Base-by-base conservation (phyloP, 1,140 invertebrate genomes). In the Zaprionus gabonicus region DNA sequence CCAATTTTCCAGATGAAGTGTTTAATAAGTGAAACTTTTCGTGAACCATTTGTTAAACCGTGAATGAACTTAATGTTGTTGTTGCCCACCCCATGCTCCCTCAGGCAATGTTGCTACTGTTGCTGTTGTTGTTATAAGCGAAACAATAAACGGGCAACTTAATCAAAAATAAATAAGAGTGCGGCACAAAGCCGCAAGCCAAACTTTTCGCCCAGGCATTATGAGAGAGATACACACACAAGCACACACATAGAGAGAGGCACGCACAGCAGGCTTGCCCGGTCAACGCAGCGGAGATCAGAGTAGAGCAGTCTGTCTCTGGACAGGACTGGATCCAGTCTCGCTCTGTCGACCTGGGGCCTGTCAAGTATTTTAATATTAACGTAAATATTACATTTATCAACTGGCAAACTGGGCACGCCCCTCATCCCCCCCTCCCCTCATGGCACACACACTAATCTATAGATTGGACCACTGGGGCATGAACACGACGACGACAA, bases 301-400 rank as follows among this genome's bases (percentile, higher is more conserved):
- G 57, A 25, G 25, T 0, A 13, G 31, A 34, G 31, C 31, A 34
- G 31, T 10, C 9, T 10, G 34, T 49, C 56, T 53, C 59, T 51
- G 46, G 46, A 38, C 17, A 44, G 6, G 36, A 41, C 71, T 67
- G 17, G 65, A 25, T 51, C 66, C 72, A 59, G 75, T 74, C 38
- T 73, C 9, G 31, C 31, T 31, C 31, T 31, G 31, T 10, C 31
- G 9, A 34, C 31, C 31, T 34, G 31, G 31, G 23, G 58, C 49
- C 72, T 74, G 76, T 74, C 71, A 78, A 65, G 64, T 63, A 74
- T 78, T 74, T 78, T 75, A 75, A 78, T 78, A 78, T 70, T 64
- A 78, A 70, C 76, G 76, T 78, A 75, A 74, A 75, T 78, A 75
- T 78, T 64, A 70, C 76, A 78, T 78, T 78, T 78, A 78, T 75